Evolutionary conservation across 2,113 vertebrate genomes (phyloP), one percentile per base, ranked within the genome.

Genomic region (Neofelis nebulosa): DNA sequence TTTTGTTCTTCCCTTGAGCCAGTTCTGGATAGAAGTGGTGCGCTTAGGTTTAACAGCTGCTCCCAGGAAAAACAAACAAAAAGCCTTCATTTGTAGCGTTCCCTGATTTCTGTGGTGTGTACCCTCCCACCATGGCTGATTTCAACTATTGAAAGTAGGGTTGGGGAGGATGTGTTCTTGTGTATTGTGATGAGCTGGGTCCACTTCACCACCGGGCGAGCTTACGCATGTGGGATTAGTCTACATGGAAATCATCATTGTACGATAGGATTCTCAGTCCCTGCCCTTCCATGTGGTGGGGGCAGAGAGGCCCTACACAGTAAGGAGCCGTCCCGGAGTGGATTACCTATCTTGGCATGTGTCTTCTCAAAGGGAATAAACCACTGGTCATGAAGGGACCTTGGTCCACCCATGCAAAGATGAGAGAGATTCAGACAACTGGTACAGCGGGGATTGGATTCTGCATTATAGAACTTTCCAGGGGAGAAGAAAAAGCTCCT

Each of bases 201-300:
- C 3, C 38, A 8, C 36, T 19, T 2, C 25, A 4, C 38, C 45
- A 1, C 10, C 0, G 33, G 41, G 61, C 69, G 55, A 57, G 36
- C 25, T 18, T 18, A n/a, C 0, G 76, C 0, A 0, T 31, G 25
- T 9, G 29, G 45, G 15, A 6, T 19, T 21, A 12, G 31, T 25
- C 4, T 69, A 1, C 6, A 18, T 10, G 50, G 69, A 69, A n/a
- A 19, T 9, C 27, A 71, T 23, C 19, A 25, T 1, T 2, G 23
- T 6, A 19, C 38, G 8, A 11, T 21, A 18, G 73, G 15, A 0
- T 14, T 2, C 8, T 27, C 2, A 8, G 74, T 41, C 6, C 25
- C 25, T 11, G n/a, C 16, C 81, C 5, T 19, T 21, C 18, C 29
- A 8, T 1, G 7, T 1, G 41, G 31, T 4, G 33, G 27, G 69